Evolutionary conservation across 2,113 vertebrate genomes (phyloP).

Genomic region (Dissostichus mawsoni): DNA sequence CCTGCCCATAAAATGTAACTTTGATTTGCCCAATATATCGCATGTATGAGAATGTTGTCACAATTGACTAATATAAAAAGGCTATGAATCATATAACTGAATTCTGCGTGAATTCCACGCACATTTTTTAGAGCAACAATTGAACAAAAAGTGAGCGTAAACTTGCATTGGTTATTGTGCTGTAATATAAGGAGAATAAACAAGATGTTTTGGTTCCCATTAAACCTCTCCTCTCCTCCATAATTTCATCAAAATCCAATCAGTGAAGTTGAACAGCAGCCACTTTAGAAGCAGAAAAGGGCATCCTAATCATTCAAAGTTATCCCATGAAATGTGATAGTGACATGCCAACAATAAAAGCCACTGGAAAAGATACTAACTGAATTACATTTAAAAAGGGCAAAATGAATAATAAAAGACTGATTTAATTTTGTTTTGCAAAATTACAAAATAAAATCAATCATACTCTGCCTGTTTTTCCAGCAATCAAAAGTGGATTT

Average conservation of each 20-base stretch:
- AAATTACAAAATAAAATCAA: conserved; percentile 60
- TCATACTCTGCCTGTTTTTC: conserved; percentile 57
- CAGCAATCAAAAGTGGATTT: conserved; percentile 61
- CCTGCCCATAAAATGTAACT: not conserved
- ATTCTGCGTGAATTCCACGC: not conserved
- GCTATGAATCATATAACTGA: not conserved
- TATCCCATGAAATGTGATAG: conserved; percentile 2
- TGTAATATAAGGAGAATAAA: not conserved
- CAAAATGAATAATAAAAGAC: conserved; percentile 36
- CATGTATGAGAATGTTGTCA: not conserved
- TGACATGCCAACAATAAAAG: conserved; percentile 15
- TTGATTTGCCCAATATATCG: not conserved
- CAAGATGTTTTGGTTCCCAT: not conserved
- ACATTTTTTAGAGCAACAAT: not conserved
- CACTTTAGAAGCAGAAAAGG: not conserved
- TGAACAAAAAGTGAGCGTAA: not conserved
- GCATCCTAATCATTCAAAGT: conserved; percentile 7
- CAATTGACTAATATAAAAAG: not conserved
- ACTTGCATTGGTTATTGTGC: not conserved
- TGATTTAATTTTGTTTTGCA: conserved; percentile 59
- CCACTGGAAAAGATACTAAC: conserved; percentile 26
- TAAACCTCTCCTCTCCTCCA: not conserved
- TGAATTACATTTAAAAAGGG: conserved; percentile 33
- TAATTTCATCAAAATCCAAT: conserved; percentile 21
- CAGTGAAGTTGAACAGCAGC: not conserved